Base-by-base conservation (phyloP, 2,113 vertebrate species). In the Lethenteron reissneri region DNA sequence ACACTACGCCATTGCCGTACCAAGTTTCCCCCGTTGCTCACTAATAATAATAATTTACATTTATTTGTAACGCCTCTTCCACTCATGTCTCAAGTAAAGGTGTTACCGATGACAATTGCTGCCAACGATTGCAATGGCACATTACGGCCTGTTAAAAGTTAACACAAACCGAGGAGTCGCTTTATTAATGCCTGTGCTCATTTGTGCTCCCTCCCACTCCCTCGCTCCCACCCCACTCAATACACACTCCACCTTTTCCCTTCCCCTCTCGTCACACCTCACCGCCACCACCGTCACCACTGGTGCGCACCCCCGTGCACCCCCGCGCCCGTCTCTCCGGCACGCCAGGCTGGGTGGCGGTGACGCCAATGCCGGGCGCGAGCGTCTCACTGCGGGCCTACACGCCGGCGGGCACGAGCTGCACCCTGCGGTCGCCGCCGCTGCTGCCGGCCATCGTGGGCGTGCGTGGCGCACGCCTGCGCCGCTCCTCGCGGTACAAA, bases 261-360 rank as follows among this genome's bases (percentile, higher is more conserved):
- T 14, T 10, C 11, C 11, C 58, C 6, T 8, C 19, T 71, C 57
- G 56, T 57, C 57, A 19, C 17, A 15, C 56, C 57, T 57, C 57
- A 57, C 10, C 8, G 57, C 56, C 56, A 56, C 56, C 13, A 69
- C 56, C 58, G 56, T 56, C 57, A 56, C 3, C 71, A 68, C 57
- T 68, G 58, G 11, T 72, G 57, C 13, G 14, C 11, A 3, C n/a
- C 6, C 6, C 12, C 70, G 25, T 41, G 25, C 25, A 41, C 25
- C 41, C 41, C 41, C 41, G 41, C 41, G 4, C 41, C 41, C 41
- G 41, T 41, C 41, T 41, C 41, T 41, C 41, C 41, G 41, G 41
- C 6, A 2, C 41, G 41, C 17, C 75, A 97, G 92, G 92, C 9
- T 97, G 92, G 92, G 85, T 95, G 74, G 82, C 89, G 3, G 83